phyloP scores from a whole-genome alignment of 2,888 invertebrate genomes.

The Palloptera scutellata region DNA sequence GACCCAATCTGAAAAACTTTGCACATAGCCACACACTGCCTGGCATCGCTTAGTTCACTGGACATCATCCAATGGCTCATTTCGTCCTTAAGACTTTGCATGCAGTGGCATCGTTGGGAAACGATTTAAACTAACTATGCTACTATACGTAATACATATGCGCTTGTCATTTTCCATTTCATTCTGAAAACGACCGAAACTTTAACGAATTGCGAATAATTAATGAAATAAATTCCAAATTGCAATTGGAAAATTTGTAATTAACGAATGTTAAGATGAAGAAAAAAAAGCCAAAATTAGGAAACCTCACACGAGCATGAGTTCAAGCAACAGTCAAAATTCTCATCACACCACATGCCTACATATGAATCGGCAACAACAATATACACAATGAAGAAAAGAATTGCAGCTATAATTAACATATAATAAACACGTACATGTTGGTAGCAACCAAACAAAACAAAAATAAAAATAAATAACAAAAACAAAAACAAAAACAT shows the following conservation, averaged over 20 bases:
- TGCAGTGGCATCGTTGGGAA: too few relatives aligned
- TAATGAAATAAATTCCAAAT: not conserved
- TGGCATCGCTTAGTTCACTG: too few relatives aligned
- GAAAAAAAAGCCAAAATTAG: not conserved
- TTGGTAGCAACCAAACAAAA: conserved; percentile 1
- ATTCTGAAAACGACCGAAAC: not conserved
- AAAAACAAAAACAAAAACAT: not conserved
- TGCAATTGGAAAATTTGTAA: not conserved
- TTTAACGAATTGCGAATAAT: not conserved
- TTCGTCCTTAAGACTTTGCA: too few relatives aligned
- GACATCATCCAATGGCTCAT: too few relatives aligned
- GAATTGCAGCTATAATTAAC: conserved; percentile 37
- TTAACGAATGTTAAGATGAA: not conserved
- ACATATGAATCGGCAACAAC: conserved; percentile 7
- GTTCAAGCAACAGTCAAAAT: conserved; percentile 4
- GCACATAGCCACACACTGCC: too few relatives aligned
- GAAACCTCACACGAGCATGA: conserved; percentile 2
- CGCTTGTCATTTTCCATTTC: not conserved
- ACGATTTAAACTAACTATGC: too few relatives aligned
- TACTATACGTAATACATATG: too few relatives aligned
- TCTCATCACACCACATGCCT: not conserved
- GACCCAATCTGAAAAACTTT: too few relatives aligned
- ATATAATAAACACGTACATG: conserved; percentile 42
- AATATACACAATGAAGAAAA: not conserved
- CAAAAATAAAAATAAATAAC: not conserved